Percentiles rank a stretch among this genome's conserved stretches.
phyloP scores from a whole-genome alignment of 2,113 vertebrate genomes.

The Lycaon pictus region DNA sequence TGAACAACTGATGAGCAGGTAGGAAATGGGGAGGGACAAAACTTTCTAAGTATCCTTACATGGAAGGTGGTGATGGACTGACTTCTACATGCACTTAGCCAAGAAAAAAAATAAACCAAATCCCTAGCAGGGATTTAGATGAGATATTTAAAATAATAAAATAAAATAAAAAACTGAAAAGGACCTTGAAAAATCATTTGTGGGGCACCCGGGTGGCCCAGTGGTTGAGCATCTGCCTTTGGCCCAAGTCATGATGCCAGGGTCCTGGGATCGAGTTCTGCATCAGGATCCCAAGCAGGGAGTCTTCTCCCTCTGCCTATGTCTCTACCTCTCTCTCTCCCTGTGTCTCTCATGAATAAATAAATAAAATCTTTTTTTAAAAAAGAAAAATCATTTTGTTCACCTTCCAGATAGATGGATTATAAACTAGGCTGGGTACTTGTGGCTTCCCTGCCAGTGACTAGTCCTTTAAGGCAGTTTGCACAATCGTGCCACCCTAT shows the following conservation, averaged over 20 bases:
- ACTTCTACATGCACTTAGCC: neutral
- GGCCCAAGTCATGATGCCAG: no score
- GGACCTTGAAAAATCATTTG: neutral
- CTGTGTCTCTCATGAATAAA: no score
- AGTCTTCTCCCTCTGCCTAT: no score
- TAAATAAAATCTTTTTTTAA: no score
- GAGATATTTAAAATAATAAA: neutral
- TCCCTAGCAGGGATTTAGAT: neutral
- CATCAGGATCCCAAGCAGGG: no score
- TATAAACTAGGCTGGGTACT: neutral
- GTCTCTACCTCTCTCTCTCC: no score
- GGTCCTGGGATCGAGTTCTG: no score
- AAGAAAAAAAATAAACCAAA: neutral
- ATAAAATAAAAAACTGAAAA: neutral
- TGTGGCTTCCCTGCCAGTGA: neutral
- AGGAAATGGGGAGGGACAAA: neutral
- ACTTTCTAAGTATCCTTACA: neutral
- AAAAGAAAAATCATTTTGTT: neutral
- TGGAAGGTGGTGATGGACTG: neutral
- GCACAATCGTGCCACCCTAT: neutral
- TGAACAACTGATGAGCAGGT: neutral
- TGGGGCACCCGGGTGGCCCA: no score
- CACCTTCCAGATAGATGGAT: neutral
- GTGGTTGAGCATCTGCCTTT: no score
- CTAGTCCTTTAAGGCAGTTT: neutral